Evolutionary conservation across 2,797 vertebrate species (phyloP).

Genomic region (Oreochromis grahami): DNA sequence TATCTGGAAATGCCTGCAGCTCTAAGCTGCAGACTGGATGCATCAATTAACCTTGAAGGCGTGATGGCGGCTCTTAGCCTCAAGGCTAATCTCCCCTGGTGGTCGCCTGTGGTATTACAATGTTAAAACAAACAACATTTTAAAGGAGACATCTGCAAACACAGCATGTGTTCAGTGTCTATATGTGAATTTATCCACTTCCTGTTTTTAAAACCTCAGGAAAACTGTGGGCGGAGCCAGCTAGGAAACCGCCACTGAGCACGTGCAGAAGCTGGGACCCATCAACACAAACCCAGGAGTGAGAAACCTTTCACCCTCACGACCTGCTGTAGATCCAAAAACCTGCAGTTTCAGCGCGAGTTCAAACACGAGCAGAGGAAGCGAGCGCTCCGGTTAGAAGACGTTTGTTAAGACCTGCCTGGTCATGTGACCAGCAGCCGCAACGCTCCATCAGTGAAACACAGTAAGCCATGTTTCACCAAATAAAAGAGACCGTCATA

Average conservation of each 20-base stretch:
- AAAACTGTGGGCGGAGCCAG: background rate
- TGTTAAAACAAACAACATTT: background rate
- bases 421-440: background rate
- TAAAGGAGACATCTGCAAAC: background rate
- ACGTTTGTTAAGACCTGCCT: background rate
- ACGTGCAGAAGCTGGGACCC: background rate
- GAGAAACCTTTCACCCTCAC: background rate
- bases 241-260: background rate
- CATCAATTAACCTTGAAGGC: background rate
- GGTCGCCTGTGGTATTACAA: accelerated
- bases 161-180: background rate
- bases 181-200: background rate
- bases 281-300: background rate
- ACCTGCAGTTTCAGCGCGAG: background rate
- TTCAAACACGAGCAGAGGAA: background rate
- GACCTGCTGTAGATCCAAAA: background rate
- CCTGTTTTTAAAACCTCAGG: background rate
- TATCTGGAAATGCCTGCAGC: background rate
- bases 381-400: background rate
- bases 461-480: background rate
- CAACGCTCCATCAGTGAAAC: background rate
- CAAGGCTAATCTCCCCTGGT: accelerated
- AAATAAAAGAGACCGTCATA: background rate
- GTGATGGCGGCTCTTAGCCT: background rate
- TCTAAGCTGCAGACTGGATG: background rate